Evolutionary conservation across 2,888 invertebrate genomes (phyloP).

Genomic region (Coremacera marginata): DNA sequence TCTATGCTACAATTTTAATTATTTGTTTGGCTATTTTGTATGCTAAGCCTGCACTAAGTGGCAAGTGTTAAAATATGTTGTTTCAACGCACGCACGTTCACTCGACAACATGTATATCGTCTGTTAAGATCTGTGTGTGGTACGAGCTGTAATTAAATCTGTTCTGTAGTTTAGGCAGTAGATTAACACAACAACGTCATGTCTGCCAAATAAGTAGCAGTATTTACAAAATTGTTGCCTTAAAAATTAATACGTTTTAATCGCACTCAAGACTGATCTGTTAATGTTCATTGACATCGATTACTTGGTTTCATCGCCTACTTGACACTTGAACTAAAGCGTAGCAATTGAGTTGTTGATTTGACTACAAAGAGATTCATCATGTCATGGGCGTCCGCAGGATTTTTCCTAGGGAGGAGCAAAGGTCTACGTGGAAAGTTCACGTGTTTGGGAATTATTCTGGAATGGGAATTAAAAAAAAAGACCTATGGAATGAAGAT

Average conservation of each 20-base stretch:
- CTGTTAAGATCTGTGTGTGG: no score
- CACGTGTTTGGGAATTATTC: no score
- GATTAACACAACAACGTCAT: neutral
- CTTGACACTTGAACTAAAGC: neutral
- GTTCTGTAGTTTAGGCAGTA: no score
- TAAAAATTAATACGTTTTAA: neutral
- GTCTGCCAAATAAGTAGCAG: neutral
- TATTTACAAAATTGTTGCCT: neutral
- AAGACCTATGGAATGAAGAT: no score
- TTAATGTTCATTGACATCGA: neutral
- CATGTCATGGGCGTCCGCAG: no score
- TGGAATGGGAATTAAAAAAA: no score
- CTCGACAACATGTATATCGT: no score
- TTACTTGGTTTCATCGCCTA: neutral
- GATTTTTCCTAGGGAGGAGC: no score
- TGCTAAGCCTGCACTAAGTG: constrained; percentile 1
- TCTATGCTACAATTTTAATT: constrained; percentile 3
- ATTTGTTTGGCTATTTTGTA: constrained; percentile 9
- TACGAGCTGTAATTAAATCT: no score
- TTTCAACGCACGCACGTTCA: no score
- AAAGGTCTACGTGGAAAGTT: no score
- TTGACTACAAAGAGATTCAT: neutral
- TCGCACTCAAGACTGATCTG: neutral
- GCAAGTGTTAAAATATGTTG: constrained; percentile 26
- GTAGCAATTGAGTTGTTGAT: neutral